A percentile compares a stretch with the other conserved stretches of the same genome.
phyloP scores from a whole-genome alignment of 2,888 invertebrate genomes.

The Heliconius charithonia region DNA sequence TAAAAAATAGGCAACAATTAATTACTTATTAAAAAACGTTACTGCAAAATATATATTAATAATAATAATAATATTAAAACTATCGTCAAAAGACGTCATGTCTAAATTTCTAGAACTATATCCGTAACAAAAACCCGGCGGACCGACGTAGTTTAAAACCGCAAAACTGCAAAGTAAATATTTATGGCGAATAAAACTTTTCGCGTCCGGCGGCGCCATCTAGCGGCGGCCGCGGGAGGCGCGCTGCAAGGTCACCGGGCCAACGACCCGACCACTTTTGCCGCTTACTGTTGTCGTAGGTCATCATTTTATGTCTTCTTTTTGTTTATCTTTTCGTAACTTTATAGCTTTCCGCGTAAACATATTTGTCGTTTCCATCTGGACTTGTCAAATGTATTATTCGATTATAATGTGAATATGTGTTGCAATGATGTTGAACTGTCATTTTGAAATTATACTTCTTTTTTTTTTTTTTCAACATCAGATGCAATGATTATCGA shows the following conservation, averaged over 20 bases:
- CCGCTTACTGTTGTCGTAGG: constrained; percentile 83
- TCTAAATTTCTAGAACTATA: neutral
- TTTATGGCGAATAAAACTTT: constrained; percentile 34
- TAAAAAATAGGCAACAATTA: neutral
- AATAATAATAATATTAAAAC: neutral
- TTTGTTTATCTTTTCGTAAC: constrained; percentile 84
- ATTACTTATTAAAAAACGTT: neutral
- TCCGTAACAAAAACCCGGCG: constrained; percentile 1
- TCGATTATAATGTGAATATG: neutral
- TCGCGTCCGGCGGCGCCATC: constrained; percentile 65
- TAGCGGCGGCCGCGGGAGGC: constrained; percentile 58
- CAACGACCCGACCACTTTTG: constrained; percentile 83
- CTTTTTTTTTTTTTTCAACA: constrained; percentile 17
- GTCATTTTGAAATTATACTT: constrained; percentile 11
- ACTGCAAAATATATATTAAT: neutral
- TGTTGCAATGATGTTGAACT: constrained; percentile 10
- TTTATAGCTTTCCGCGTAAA: constrained; percentile 77
- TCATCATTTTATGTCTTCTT: constrained; percentile 84
- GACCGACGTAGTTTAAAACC: constrained; percentile 8
- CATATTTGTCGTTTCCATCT: constrained; percentile 53
- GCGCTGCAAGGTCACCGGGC: constrained; percentile 78
- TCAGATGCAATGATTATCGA: constrained; percentile 26
- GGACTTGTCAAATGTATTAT: constrained; percentile 8
- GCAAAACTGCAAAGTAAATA: constrained; percentile 25
- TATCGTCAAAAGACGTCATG: neutral